Conservation (phyloP, 2,113 vertebrate genomes). For the Patagioenas fasciata region DNA sequence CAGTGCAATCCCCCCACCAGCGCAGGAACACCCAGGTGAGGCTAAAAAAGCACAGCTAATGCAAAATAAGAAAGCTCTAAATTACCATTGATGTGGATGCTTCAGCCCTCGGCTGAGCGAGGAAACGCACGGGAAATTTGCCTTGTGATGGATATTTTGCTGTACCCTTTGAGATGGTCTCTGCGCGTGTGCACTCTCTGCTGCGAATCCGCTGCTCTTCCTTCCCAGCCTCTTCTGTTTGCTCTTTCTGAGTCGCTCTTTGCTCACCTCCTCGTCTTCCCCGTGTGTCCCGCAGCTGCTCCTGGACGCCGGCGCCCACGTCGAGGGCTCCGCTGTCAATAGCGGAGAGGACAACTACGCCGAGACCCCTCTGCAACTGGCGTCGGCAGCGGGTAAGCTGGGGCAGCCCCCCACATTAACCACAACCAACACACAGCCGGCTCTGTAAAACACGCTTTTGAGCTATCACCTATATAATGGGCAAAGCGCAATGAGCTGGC, state of each 20-base stretch:
- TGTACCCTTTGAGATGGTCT: neutral
- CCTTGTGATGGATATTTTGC: neutral
- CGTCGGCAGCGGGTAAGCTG: slow-evolving; percentile 91
- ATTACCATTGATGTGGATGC: neutral
- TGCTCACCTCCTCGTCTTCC: neutral
- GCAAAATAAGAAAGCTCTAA: neutral
- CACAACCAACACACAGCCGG: neutral
- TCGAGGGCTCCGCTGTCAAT: slow-evolving; percentile 89
- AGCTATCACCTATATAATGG: no score
- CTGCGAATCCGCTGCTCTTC: neutral
- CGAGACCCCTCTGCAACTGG: slow-evolving; percentile 92
- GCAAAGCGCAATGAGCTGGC: neutral
- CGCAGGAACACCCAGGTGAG: no score
- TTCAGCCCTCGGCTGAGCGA: neutral
- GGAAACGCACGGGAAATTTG: neutral
- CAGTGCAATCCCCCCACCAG: no score
- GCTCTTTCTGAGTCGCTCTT: neutral
- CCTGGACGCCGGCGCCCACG: slow-evolving; percentile 91
- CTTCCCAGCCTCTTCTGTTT: neutral
- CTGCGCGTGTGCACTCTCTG: accelerated
- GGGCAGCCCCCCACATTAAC: neutral
- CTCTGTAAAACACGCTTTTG: neutral
- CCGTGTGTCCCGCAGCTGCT: slow-evolving; percentile 80
- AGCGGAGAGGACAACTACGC: slow-evolving; percentile 90
- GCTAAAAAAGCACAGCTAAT: neutral